Base-by-base conservation (phyloP, 2,797 vertebrate genomes). In the Lepus oiostolus region DNA sequence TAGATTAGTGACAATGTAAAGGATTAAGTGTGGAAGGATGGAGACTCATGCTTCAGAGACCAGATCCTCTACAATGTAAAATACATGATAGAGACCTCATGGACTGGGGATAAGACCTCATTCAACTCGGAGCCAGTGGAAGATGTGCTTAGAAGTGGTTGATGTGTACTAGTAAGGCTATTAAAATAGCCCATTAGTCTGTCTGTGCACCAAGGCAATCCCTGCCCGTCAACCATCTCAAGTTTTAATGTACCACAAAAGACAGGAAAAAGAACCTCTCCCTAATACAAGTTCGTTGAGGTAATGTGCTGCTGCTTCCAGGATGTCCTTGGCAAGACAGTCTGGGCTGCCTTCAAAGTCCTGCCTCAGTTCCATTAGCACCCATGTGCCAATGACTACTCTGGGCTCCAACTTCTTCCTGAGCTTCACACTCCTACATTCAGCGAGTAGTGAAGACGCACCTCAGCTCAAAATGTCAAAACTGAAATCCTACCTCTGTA, bases 281-380 rank as follows among this genome's bases (percentile, higher is more conserved):
- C 60, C 38, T 68, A 62, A 81, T 13, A 90, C 17, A 79, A 94
- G n/a, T 75, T 91, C 65, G 83, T 12, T 12, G 24, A 93, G 68
- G 32, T 80, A 77, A 95, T 50, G 5, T 91, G 42, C 35, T 67
- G 13, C 52, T 92, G 26, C 90, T 79, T 93, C 83, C 76, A 84
- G 84, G 58, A 32, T 62, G 12, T 24, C 52, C 42, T 77, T 76
- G 54, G 38, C 79, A 93, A 82, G 38, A 93, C 82, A 30, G 30
- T 30, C 54, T 84, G 17, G 52, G 71, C 63, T 92, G 35, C 32
- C 84, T 96, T 84, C 30, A 38, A 89, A 75, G 52, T 85, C 30
- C 32, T 77, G n/a, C 7, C 85, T 90, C 52, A 89, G 76, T 54
- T 26, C 79, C 82, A 95, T 84, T 68, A 91, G 63, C 47, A 85